Conservation (phyloP, 2,113 vertebrate genomes). For the Marmota flaviventris region DNA sequence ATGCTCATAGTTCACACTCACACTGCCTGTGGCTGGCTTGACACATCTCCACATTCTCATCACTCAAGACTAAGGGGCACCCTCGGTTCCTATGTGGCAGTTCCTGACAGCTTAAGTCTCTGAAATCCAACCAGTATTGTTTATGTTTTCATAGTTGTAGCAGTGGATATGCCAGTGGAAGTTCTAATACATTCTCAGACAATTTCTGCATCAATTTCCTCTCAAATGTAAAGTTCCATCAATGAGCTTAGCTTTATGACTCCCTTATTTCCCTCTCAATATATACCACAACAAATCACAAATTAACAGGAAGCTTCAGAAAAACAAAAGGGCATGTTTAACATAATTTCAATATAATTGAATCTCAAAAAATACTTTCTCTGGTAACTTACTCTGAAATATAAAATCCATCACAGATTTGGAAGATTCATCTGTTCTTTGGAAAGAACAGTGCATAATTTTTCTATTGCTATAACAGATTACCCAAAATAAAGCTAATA, state of each 20-base stretch:
- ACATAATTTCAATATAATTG: not conserved
- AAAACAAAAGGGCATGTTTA: not conserved
- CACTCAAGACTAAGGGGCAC: too few relatives aligned
- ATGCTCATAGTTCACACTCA: too few relatives aligned
- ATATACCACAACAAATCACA: not conserved
- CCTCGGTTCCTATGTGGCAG: too few relatives aligned
- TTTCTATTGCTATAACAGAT: not conserved
- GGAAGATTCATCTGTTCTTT: not conserved
- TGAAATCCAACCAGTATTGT: not conserved
- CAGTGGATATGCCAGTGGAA: not conserved
- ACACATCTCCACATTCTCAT: too few relatives aligned
- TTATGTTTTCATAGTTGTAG: not conserved
- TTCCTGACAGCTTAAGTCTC: not conserved
- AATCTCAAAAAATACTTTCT: slow-evolving; percentile 3
- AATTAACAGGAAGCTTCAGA: not conserved
- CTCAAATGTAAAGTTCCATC: not conserved
- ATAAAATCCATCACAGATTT: not conserved
- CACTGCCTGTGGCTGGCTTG: too few relatives aligned
- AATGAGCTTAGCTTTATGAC: not conserved
- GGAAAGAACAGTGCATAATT: not conserved
- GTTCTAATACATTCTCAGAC: not conserved
- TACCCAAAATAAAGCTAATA: not conserved
- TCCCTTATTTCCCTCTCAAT: not conserved
- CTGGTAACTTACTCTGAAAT: not conserved
- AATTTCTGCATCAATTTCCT: not conserved